Evolutionary conservation across 1,140 invertebrate species (phyloP).

Genomic region (Sarcophaga bullata): DNA sequence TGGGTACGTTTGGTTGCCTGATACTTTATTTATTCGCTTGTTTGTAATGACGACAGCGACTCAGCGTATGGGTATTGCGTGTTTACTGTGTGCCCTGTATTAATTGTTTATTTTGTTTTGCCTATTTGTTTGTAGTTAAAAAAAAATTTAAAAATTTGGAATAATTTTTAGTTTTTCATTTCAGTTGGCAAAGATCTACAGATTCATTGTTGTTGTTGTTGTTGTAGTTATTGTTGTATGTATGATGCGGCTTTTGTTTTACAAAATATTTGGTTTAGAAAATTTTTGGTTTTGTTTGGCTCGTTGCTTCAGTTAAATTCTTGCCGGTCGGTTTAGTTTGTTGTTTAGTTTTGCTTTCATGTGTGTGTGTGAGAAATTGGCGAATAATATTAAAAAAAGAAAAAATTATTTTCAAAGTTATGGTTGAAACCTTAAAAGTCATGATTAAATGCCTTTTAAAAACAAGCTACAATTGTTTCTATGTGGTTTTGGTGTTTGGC

Average conservation of each 20-base stretch:
- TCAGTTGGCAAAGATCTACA: background rate
- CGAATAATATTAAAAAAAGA: background rate
- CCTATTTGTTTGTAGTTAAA: background rate
- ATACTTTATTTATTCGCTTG: background rate
- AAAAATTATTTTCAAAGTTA: background rate
- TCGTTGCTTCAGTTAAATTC: constrained; percentile 30
- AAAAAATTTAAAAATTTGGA: too few relatives aligned
- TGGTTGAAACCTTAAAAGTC: background rate
- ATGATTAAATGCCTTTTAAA: background rate
- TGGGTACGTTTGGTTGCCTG: background rate
- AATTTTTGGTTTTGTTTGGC: constrained; percentile 18
- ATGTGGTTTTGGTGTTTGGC: background rate
- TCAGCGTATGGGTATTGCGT: background rate
- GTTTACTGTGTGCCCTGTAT: constrained; percentile 3
- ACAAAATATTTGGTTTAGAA: constrained; percentile 31
- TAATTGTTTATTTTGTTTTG: constrained; percentile 3
- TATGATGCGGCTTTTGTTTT: constrained; percentile 30
- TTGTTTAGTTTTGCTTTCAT: background rate
- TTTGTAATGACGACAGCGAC: background rate
- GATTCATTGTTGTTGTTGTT: too few relatives aligned
- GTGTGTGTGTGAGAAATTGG: background rate
- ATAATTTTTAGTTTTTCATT: background rate
- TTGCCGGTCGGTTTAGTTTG: constrained; percentile 16
- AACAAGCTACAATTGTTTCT: background rate
- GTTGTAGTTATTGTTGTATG: background rate